Conservation (phyloP, 1,140 invertebrate species). For the Phymorhynchus buccinoides region DNA sequence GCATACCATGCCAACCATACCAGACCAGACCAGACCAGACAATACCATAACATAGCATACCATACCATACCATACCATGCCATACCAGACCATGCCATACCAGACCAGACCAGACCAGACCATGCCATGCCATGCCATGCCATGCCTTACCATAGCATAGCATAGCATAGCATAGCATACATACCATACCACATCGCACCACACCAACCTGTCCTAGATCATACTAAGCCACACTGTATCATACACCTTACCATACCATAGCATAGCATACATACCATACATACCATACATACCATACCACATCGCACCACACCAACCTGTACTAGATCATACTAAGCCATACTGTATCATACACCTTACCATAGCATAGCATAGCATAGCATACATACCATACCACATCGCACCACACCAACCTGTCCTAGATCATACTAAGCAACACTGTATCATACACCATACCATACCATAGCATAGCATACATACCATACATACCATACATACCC, state of each 20-base stretch:
- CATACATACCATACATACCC: no score
- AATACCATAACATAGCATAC: background rate
- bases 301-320: no score
- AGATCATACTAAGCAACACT: slow-evolving; percentile 26
- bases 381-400: slow-evolving; percentile 45
- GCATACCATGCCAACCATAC: slow-evolving; percentile 43
- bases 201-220: slow-evolving; percentile 32
- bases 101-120: slow-evolving; percentile 45
- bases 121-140: slow-evolving; percentile 42
- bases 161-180: slow-evolving; percentile 47
- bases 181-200: slow-evolving; percentile 40
- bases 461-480: no score
- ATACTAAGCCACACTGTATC: no score
- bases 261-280: no score
- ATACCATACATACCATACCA: no score
- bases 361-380: slow-evolving; percentile 44
- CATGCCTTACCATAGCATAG: slow-evolving; percentile 38
- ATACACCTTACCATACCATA: no score
- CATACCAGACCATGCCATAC: slow-evolving; percentile 42
- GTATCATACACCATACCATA: no score
- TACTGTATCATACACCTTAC: slow-evolving; percentile 22
- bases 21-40: slow-evolving; percentile 32
- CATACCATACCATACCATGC: slow-evolving; percentile 36
- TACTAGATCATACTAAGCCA: no score
- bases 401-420: slow-evolving; percentile 28